Evolutionary conservation across 1,140 invertebrate genomes (phyloP).

Genomic region (Holcopasites calliopsidis): DNA sequence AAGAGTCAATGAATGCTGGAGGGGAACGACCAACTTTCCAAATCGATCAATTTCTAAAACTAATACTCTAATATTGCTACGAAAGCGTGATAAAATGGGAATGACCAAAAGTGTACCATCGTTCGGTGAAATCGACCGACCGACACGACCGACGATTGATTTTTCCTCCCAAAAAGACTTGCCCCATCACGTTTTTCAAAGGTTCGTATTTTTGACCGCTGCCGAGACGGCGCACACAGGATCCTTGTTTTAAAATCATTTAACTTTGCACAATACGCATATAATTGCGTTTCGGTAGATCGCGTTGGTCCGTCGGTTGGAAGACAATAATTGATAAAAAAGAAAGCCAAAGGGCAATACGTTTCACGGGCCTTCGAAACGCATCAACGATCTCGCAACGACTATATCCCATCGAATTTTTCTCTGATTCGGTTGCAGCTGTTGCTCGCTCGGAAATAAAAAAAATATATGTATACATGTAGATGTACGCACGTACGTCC

Average conservation of each 20-base stretch:
- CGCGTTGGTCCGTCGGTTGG: conserved; percentile 44
- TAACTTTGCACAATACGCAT: conserved; percentile 21
- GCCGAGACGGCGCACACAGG: no score
- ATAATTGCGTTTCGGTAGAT: conserved; percentile 31
- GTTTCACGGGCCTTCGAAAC: conserved; percentile 59
- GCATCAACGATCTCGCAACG: conserved; percentile 60
- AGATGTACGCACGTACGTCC: neutral
- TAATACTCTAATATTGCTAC: conserved; percentile 67
- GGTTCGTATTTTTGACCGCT: neutral
- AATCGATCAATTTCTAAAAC: conserved; percentile 43
- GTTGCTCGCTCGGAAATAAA: neutral
- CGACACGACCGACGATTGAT: conserved; percentile 36
- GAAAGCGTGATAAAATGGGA: conserved; percentile 52
- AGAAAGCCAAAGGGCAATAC: conserved; percentile 59
- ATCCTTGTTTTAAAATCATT: neutral
- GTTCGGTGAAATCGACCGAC: conserved; percentile 39
- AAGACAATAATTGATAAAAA: conserved; percentile 41
- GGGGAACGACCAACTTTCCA: conserved; percentile 14
- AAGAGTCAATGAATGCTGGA: conserved; percentile 33
- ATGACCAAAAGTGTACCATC: conserved; percentile 38
- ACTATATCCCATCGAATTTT: conserved; percentile 14
- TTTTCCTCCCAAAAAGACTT: neutral
- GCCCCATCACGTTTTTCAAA: neutral
- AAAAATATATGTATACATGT: neutral
- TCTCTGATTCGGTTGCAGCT: conserved; percentile 10